Evolutionary conservation across 2,888 invertebrate genomes (phyloP), one percentile per base, ranked within the genome.

Genomic region (Hirtodrosophila trivittata): DNA sequence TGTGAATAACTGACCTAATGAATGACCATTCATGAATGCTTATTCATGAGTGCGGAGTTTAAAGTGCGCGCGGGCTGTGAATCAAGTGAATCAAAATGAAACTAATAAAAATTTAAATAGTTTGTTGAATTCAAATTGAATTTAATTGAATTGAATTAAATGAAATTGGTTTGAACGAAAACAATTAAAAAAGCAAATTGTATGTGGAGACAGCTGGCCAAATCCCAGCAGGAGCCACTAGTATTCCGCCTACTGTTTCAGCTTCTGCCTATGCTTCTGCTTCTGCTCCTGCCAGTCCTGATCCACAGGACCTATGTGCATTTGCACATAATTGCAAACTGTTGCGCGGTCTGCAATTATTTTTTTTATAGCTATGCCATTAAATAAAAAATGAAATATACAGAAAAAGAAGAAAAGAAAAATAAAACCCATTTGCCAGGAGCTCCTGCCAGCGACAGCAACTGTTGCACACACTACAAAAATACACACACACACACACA

Each of bases 301-400:
- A 25, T 55, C 42, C 35, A 41, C 47, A 55, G 42, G 62, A 64
- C 18, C 50, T 42, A 66, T 68, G 59, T 74, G 64, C 74, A 66
- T 67, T 70, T 62, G 58, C 82, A 77, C 75, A 77, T 82, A 78
- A 82, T 82, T 82, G 75, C 85, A 85, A 85, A 86, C 85, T 86
- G 84, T 86, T 85, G 86, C 86, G 50, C 63, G 58, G 73, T 59
- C 32, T 64, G 75, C 71, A 66, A 68, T 72, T 71, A 60, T 66
- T 62, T 55, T 63, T 67, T 69, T 60, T 65, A 59, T 63, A 46
- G 50, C 55, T 30, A 14, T 43, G 42, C 42, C 47, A 71, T 81
- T 71, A 81, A 84, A 75, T 63, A 58, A 70, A 65, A 69, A 21
- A 25, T n/a, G n/a, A n/a, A 25, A 25, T 25, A 25, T n/a, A 13